These are phyloP conservation scores for Synaphobranchus kaupii DNA, from an alignment of 2,797 vertebrate genomes.

Conservation along the genomic window DNA sequence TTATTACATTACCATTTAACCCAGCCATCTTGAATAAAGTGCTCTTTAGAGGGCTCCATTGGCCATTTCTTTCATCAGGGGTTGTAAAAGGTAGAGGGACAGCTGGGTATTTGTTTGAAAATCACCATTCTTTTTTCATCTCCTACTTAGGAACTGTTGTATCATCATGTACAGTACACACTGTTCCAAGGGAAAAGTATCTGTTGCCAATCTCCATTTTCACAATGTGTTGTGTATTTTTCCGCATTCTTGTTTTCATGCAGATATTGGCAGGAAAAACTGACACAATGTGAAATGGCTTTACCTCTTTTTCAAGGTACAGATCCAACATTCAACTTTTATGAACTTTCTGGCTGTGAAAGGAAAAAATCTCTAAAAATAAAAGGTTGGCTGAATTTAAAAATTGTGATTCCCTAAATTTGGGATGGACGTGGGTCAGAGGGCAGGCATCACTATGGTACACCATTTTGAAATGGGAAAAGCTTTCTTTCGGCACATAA, in stretches of 20 bases:
- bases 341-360: neutral
- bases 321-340: neutral
- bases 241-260: neutral
- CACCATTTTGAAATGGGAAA: neutral
- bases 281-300: neutral
- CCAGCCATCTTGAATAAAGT: neutral
- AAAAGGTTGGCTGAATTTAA: neutral
- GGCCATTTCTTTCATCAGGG: neutral
- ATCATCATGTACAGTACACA: neutral
- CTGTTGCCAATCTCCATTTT: constrained; percentile 1
- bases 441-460: neutral
- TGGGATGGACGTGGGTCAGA: neutral
- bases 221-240: neutral
- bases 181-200: neutral
- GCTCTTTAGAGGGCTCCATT: neutral
- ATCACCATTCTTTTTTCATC: neutral
- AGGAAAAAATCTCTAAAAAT: neutral
- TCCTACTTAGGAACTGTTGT: neutral
- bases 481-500: neutral
- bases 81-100: neutral
- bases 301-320: constrained; percentile 1
- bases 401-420: neutral
- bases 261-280: neutral
- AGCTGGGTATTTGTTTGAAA: neutral
- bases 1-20: neutral